A percentile compares a stretch with the other conserved stretches of the same genome.
Conservation (phyloP, 2,797 vertebrate species). For the Syndactyla subalaris region DNA sequence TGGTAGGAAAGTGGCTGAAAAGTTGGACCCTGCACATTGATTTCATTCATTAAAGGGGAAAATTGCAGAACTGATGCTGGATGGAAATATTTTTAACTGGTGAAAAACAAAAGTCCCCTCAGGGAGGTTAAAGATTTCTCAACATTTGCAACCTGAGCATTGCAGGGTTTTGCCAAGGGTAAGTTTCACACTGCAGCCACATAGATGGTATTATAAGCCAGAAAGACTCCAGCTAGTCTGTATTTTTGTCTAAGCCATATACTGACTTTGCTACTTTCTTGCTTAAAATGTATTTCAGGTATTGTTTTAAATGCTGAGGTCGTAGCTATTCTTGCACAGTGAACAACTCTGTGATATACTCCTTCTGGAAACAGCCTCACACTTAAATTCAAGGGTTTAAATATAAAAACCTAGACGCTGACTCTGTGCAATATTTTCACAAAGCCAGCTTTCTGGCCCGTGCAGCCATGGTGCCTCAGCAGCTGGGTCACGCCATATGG, state of each 20-base stretch:
- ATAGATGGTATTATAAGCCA: neutral
- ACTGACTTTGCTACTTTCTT: neutral
- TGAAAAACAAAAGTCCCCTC: neutral
- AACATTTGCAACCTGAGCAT: neutral
- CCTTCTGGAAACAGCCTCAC: neutral
- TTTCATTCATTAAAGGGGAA: constrained; percentile 24
- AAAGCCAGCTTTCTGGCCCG: neutral
- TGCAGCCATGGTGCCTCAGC: neutral
- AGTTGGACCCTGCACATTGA: rapidly evolving
- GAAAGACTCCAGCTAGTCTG: neutral
- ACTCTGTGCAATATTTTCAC: neutral
- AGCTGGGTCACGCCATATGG: constrained; percentile 10
- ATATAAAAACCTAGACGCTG: neutral
- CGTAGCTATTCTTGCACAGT: neutral
- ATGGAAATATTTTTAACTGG: neutral
- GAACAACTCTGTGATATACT: neutral
- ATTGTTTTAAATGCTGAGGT: neutral
- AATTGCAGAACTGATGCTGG: neutral
- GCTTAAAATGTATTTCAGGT: neutral
- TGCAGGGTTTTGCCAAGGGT: neutral
- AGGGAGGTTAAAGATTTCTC: neutral
- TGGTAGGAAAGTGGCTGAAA: neutral
- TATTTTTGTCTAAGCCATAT: neutral
- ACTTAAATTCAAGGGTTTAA: neutral
- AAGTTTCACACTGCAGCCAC: neutral